Evolutionary conservation across 1,140 invertebrate genomes (phyloP), one percentile per base, ranked within the genome.

Genomic region (Zaprionus nigranus): DNA sequence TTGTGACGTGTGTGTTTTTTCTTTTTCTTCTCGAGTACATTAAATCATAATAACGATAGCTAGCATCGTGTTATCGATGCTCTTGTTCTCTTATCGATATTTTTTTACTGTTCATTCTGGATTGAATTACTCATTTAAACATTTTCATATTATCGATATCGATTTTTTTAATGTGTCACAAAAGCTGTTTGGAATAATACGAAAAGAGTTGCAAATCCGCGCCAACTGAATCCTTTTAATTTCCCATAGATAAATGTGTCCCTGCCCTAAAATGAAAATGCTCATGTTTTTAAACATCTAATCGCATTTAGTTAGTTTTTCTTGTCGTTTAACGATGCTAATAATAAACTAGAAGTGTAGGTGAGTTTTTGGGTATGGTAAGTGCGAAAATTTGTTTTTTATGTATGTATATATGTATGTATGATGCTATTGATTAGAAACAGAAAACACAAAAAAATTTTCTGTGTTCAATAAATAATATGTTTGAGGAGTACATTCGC

Each of bases 1-100:
- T 78, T 84, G 84, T 87, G 84, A 87, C 84, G 84, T 87, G 84
- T 87, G 74, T 87, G 58, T 17, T 88, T 87, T 87, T 79, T 69
- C 78, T 75, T 61, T 61, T 61, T 70, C 24, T 59, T 43, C n/a
- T n/a, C n/a, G 28, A 38, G 43, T 60, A 34, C 60, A 22, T 34
- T 6, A 24, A 26, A 28, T 26, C 22, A 13, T 22, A 4, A n/a
- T 38, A 61, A 20, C 30, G 63, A 66, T 66, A 56, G 24, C n/a
- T 82, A 65, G 40, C 11, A 34, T 74, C 59, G 62, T 28, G 38
- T 22, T 68, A 77, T 83, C 81, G 81, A 76, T 80, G 22, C 12
- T 24, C 6, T n/a, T 15, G 46, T 49, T 61, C 34, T 69, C 17
- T 30, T 34, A 24, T n/a, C 22, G 59, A 11, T 28, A 26, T 36